Evolutionary conservation across 2,888 invertebrate genomes (phyloP), one percentile per base, ranked within the genome.

Genomic region (Spilarctia lutea): DNA sequence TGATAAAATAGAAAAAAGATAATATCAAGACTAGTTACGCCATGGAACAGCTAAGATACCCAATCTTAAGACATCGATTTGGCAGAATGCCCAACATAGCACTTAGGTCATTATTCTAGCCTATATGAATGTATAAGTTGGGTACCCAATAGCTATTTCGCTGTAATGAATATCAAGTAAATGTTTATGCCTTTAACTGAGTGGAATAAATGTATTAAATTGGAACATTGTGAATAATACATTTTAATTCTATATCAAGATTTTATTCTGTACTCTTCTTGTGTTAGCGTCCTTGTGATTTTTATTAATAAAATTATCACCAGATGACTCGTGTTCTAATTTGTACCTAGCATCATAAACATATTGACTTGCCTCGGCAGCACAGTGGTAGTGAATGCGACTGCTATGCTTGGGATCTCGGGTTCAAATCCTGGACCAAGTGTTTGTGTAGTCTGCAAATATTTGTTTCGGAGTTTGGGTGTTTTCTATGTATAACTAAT

Each of bases 21-120:
- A 63, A 60, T 24, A 63, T 42, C 27, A 42, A 42, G 60, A 39
- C 70, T 27, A 52, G 42, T 60, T 39, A 39, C 27, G 11, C 52
- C n/a, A 60, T 6, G 60, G 60, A 27, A 60, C 13, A 60, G 4
- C 60, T 27, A 60, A 60, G 60, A 60, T 16, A 30, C 33, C 71
- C 56, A 76, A 75, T n/a, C n/a, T n/a, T 83, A 84, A 83, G 81
- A 85, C 83, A 89, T 91, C 90, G 88, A 91, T 91, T 91, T 92
- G 92, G 92, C 90, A 76, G 83, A 30, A 65, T 84, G 90, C 91
- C 92, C 86, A 78, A 83, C 76, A 84, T 84, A 69, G 74, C 79
- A 79, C 76, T 79, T 75, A 73, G 75, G 80, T 71, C 85, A 85
- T 87, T 83, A 83, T 52, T 48, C 52, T 79, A 78, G 33, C 60